Percentiles rank a stretch among this genome's conserved stretches.
Evolutionary conservation across 2,888 invertebrate genomes (phyloP).

Genomic region (Linyphia triangularis): DNA sequence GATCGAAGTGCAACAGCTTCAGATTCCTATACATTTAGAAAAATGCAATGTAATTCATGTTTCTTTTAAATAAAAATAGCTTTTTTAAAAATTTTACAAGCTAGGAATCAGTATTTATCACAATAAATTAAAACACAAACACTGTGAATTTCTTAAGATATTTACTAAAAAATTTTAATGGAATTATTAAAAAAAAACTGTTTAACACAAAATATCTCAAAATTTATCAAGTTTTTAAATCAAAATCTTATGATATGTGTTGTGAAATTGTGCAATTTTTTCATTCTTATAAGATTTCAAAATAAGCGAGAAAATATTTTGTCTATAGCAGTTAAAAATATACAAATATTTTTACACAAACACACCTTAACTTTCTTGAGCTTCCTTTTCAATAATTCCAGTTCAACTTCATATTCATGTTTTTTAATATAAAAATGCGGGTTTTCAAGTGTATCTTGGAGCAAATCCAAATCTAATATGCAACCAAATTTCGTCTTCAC

Average conservation of each 20-base stretch:
- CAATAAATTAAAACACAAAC: too few relatives aligned
- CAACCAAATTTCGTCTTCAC: conserved; percentile 38
- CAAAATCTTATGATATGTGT: too few relatives aligned
- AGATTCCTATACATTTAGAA: conserved; percentile 1
- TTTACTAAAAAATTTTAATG: not conserved
- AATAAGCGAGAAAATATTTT: not conserved
- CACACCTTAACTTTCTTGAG: conserved; percentile 51
- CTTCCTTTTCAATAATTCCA: conserved; percentile 22
- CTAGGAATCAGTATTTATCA: too few relatives aligned
- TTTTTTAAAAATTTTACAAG: too few relatives aligned
- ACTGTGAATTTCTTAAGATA: too few relatives aligned
- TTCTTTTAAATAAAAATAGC: too few relatives aligned
- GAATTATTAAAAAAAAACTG: too few relatives aligned
- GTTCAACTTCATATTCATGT: conserved; percentile 12
- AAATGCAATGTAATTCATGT: not conserved
- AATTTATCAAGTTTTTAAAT: too few relatives aligned
- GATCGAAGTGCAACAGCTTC: conserved; percentile 30
- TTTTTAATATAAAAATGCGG: conserved; percentile 54
- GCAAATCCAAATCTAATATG: conserved; percentile 33
- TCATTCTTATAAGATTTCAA: too few relatives aligned
- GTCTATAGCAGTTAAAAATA: not conserved
- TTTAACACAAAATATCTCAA: too few relatives aligned
- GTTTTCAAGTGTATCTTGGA: conserved; percentile 58
- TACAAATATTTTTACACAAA: not conserved
- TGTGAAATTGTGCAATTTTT: too few relatives aligned